Conservation (phyloP, 2,888 invertebrate genomes). For the Pseudoips prasinana region DNA sequence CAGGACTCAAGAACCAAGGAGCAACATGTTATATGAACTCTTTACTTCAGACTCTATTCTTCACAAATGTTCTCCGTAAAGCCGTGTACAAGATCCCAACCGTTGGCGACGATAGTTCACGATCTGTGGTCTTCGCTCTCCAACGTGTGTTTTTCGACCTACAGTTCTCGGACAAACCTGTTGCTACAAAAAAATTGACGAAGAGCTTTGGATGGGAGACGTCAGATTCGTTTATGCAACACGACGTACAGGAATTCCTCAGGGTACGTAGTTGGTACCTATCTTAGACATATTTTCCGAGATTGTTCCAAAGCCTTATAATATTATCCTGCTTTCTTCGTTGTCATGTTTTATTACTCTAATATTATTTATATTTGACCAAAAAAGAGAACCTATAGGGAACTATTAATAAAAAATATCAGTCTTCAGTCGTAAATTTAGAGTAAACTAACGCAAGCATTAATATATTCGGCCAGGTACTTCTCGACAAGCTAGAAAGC, state of each 20-base stretch:
- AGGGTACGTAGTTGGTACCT: conserved; percentile 82
- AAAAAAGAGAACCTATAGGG: too few relatives aligned
- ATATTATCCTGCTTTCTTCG: too few relatives aligned
- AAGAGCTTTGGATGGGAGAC: conserved; percentile 99
- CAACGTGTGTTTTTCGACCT: conserved; percentile 99
- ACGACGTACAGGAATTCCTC: conserved; percentile 95
- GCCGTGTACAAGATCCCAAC: conserved; percentile 99
- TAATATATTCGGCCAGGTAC: conserved; percentile 82
- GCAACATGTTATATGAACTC: conserved; percentile 99
- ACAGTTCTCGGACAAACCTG: conserved; percentile 98
- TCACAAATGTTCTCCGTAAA: conserved; percentile 94
- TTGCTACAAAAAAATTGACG: conserved; percentile 98
- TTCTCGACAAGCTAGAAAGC: conserved; percentile 98
- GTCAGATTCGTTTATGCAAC: conserved; percentile 99
- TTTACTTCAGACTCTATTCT: conserved; percentile 97
- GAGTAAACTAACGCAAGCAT: too few relatives aligned
- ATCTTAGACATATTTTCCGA: too few relatives aligned
- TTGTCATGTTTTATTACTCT: too few relatives aligned
- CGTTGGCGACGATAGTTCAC: conserved; percentile 96
- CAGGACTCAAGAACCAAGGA: conserved; percentile 98
- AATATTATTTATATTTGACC: too few relatives aligned
- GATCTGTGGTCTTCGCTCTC: conserved; percentile 93
- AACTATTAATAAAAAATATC: too few relatives aligned
- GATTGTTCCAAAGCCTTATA: too few relatives aligned
- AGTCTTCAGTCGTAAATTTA: too few relatives aligned